Evolutionary conservation across 2,113 vertebrate genomes (phyloP), one percentile per base, ranked within the genome.

Genomic region (Polyodon spathula): DNA sequence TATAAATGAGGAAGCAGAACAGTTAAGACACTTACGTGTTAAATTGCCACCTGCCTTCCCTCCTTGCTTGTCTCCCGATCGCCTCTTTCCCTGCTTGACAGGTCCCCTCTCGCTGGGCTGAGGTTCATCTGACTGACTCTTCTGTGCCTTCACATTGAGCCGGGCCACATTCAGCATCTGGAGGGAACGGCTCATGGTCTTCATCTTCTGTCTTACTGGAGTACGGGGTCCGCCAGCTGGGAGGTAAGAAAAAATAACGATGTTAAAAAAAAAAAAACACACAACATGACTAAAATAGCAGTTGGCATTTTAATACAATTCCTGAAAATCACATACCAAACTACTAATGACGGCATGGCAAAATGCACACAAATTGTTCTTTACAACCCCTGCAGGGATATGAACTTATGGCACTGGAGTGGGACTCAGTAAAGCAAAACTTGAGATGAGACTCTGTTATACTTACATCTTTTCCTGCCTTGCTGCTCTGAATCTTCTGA

Each of bases 201-300:
- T 97, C 93, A 99, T 98, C 79, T 96, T 99, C 77, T 93, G 90
- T 56, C 93, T 91, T 59, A 98, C 90, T 0, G 96, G 96, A 12
- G 96, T 98, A 50, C 92, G 81, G 56, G 95, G 93, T 65, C 90
- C 58, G 1, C 88, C 88, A 62, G 88, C 94, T 94, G 69, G 27
- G 27, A 27, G 1, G 27, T 27, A 27, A 3, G 27, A 27, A 27
- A 27, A 27, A 27, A n/a, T n/a, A n/a, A n/a, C n/a, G n/a, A n/a
- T n/a, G n/a, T n/a, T n/a, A n/a, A n/a, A n/a, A n/a, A n/a, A n/a
- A n/a, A n/a, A n/a, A n/a, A n/a, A n/a, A n/a, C n/a, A n/a, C n/a
- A n/a, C n/a, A n/a, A n/a, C n/a, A n/a, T n/a, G n/a, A n/a, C n/a
- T n/a, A n/a, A n/a, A n/a, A n/a, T n/a, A n/a, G n/a, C n/a, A n/a